Evolutionary conservation across 2,113 vertebrate genomes (phyloP), one percentile per base, ranked within the genome.

Genomic region (Tragulus kanchil): DNA sequence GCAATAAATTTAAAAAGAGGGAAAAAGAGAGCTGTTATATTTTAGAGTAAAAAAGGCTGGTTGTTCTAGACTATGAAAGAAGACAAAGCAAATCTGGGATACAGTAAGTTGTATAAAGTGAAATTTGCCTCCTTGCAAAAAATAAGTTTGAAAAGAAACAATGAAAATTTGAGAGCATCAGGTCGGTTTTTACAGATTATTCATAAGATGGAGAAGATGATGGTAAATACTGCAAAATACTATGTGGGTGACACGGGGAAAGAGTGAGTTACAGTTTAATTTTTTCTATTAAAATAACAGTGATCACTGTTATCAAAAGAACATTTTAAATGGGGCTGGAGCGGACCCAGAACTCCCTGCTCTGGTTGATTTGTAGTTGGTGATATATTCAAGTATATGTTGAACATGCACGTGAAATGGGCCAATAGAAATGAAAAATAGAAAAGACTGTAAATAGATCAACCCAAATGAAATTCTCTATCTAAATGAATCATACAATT

Each of bases 401-500:
- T 59, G 69, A 85, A 64, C 1, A 54, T 58, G 8, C 7, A 5
- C 9, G 45, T 89, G 67, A 73, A 77, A 50, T 77, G 23, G 58
- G 28, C 11, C 9, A 16, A 91, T 85, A 21, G 0, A 1, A 26
- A 1, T 21, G 77, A 95, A 69, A 69, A 8, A 0, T n/a, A 86
- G 94, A 85, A 75, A 95, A 36, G 25, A 87, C 10, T 96, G 75
- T 97, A 89, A 97, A 73, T 73, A 97, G 89, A 48, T 92, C 3
- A 93, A 3, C 82, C 56, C 12, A 62, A 93, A 90, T 9, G 64
- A 77, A 77, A 13, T 95, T 83, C 90, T 96, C 97, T 98, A 77
- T 98, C 96, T 98, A 98, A 98, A 97, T 97, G 64, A 89, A 14
- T 89, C 98, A 97, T 98, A 98, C 95, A 98, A 96, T 81, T 96